A percentile compares a stretch with the other conserved stretches of the same genome.
Evolutionary conservation across 2,113 vertebrate genomes (phyloP).

Genomic region (Myrmophylax atrothorax): DNA sequence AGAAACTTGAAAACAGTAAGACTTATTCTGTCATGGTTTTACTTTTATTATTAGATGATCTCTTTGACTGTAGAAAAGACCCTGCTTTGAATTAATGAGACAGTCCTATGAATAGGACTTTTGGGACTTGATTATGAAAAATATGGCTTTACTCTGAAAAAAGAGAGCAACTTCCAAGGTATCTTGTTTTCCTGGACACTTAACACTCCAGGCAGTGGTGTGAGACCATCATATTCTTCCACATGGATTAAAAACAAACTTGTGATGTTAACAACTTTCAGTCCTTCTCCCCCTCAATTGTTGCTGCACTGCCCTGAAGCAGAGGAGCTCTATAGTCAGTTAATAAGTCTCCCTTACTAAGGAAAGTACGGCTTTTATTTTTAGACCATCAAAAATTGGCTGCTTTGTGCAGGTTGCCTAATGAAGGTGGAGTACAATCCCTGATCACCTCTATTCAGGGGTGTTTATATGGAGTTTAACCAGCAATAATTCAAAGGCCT

Average conservation of each 20-base stretch:
- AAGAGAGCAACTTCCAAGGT: not conserved
- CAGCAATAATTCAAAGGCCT: slow-evolving; percentile 39
- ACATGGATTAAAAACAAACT: not conserved
- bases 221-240: not conserved
- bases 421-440: not conserved
- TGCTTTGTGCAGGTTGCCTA: slow-evolving; percentile 28
- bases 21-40: not conserved
- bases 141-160: not conserved
- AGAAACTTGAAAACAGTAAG: not conserved
- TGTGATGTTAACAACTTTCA: not conserved
- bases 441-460: slow-evolving; percentile 16
- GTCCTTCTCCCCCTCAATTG: not conserved
- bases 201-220: not conserved
- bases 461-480: slow-evolving; percentile 34
- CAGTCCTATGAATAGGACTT: not conserved
- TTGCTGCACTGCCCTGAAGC: not conserved
- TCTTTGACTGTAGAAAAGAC: not conserved
- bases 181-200: not conserved
- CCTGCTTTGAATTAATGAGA: not conserved
- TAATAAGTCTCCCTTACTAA: not conserved
- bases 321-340: not conserved
- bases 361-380: slow-evolving; percentile 34
- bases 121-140: not conserved
- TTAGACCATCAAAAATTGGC: slow-evolving; percentile 17
- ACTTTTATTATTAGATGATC: not conserved